phyloP scores from a whole-genome alignment of 1,140 invertebrate species.

The Colletes latitarsis region DNA sequence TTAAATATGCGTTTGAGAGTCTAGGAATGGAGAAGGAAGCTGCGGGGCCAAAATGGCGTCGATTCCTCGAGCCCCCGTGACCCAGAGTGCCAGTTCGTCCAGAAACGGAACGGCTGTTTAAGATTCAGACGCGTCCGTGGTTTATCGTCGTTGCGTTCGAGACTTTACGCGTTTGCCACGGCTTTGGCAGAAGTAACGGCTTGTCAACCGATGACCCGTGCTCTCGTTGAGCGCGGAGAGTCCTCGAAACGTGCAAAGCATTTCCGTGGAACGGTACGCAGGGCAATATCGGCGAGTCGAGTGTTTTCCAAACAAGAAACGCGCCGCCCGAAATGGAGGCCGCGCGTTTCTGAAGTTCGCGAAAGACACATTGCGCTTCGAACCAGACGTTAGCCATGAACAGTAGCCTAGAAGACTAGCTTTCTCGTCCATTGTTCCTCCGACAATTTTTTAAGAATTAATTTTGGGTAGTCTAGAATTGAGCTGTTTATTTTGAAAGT shows the following conservation, averaged over 20 bases:
- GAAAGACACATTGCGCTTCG: too few relatives aligned
- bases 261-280: slow-evolving; percentile 19
- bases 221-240: not conserved
- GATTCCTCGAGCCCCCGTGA: not conserved
- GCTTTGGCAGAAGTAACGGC: slow-evolving; percentile 16
- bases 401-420: too few relatives aligned
- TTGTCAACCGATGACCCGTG: slow-evolving; percentile 26
- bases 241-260: slow-evolving; percentile 26
- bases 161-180: not conserved
- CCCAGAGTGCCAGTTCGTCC: not conserved
- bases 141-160: slow-evolving; percentile 16
- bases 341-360: not conserved
- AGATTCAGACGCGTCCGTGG: not conserved
- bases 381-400: too few relatives aligned
- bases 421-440: too few relatives aligned
- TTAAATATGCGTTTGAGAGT: too few relatives aligned
- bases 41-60: too few relatives aligned
- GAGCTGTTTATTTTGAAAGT: too few relatives aligned
- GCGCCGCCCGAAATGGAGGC: not conserved
- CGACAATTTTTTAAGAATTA: too few relatives aligned
- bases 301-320: slow-evolving; percentile 27
- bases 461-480: too few relatives aligned
- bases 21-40: too few relatives aligned
- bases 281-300: slow-evolving; percentile 23
- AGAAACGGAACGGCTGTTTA: not conserved